These are phyloP conservation scores for Drosophila koepferae DNA, from an alignment of 2,888 invertebrate genomes.

Conservation along the genomic window DNA sequence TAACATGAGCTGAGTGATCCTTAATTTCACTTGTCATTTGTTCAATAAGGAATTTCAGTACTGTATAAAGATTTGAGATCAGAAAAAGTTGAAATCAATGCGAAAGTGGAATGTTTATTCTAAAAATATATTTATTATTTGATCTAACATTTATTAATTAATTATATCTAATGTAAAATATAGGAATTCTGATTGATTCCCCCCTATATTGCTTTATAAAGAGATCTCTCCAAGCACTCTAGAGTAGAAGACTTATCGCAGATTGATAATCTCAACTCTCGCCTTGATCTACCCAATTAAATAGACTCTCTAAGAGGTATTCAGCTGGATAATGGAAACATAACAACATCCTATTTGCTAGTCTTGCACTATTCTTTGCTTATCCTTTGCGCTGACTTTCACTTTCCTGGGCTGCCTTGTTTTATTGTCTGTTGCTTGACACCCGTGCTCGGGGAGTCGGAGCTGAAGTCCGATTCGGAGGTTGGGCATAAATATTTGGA, in stretches of 20 bases:
- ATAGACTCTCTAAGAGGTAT: not conserved
- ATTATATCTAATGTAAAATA: not conserved
- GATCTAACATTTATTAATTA: no score
- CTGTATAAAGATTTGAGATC: not conserved
- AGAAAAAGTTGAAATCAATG: not conserved
- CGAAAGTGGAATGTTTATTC: not conserved
- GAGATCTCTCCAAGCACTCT: not conserved
- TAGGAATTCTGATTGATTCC: not conserved
- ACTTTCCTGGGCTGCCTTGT: constrained; percentile 37
- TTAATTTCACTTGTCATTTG: not conserved
- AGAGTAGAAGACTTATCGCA: not conserved
- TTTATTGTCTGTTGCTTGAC: constrained; percentile 40
- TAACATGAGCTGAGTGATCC: not conserved
- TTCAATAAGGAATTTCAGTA: not conserved
- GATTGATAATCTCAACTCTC: no score
- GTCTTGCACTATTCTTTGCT: constrained; percentile 43
- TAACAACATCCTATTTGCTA: constrained; percentile 51
- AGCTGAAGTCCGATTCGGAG: not conserved
- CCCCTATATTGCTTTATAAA: no score
- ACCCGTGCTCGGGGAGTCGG: constrained; percentile 15
- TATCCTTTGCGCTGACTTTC: constrained; percentile 54
- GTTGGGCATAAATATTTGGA: constrained; percentile 70
- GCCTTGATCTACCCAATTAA: constrained; percentile 2
- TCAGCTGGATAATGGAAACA: constrained; percentile 24
- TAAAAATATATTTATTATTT: not conserved